Percentiles rank a stretch among this genome's conserved stretches.
phyloP scores from a whole-genome alignment of 1,140 invertebrate species.

The Alviniconcha marisindica region DNA sequence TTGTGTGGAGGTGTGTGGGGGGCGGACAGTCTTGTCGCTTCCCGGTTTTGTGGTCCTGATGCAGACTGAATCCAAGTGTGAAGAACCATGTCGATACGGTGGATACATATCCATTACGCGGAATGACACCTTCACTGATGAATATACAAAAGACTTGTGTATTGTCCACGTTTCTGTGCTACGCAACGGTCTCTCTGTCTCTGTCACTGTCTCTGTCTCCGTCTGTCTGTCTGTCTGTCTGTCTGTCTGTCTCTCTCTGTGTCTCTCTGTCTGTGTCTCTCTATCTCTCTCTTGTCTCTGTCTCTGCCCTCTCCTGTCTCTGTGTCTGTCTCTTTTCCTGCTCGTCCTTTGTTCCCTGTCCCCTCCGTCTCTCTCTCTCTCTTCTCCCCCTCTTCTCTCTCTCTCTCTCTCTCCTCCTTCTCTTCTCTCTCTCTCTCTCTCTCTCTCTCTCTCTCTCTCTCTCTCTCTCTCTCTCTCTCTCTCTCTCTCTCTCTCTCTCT shows the following conservation, averaged over 20 bases:
- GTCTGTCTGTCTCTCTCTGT: neutral
- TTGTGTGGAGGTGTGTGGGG: too few relatives aligned
- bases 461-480: neutral
- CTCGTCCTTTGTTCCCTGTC: too few relatives aligned
- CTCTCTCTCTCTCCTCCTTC: neutral
- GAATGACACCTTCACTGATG: too few relatives aligned
- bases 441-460: neutral
- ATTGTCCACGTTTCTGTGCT: too few relatives aligned
- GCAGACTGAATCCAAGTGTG: too few relatives aligned
- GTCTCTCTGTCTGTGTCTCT: neutral
- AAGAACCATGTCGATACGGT: too few relatives aligned
- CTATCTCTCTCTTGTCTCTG: neutral
- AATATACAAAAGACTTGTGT: too few relatives aligned
- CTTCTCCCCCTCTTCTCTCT: neutral
- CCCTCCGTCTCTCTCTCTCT: neutral
- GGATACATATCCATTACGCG: too few relatives aligned
- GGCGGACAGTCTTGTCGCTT: too few relatives aligned
- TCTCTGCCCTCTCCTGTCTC: too few relatives aligned
- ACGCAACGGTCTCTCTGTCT: neutral
- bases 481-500: conserved; percentile 10
- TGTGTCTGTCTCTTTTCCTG: neutral
- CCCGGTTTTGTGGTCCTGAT: too few relatives aligned
- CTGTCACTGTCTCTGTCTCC: neutral
- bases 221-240: neutral
- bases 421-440: neutral